Evolutionary conservation across 1,140 invertebrate genomes (phyloP).

Genomic region (Trichogramma pretiosum): DNA sequence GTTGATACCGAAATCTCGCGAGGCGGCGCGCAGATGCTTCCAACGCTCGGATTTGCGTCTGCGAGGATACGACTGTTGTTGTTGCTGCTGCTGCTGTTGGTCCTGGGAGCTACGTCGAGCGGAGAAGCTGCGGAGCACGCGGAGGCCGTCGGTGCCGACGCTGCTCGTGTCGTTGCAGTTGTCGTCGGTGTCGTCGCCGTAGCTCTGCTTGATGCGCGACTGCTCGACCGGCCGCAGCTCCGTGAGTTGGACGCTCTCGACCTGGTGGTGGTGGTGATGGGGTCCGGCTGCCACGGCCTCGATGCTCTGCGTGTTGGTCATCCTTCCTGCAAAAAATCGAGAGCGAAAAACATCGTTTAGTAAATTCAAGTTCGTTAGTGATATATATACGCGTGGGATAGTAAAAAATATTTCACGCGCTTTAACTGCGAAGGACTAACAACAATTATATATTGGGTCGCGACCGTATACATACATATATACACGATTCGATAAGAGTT

Average conservation of each 20-base stretch:
- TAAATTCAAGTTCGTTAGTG: too few species aligned
- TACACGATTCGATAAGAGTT: too few species aligned
- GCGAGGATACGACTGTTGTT: conserved; percentile 2
- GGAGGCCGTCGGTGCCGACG: conserved; percentile 33
- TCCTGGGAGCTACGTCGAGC: conserved; percentile 17
- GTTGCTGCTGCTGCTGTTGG: conserved; percentile 20
- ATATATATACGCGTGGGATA: too few species aligned
- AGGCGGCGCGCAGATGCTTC: neutral
- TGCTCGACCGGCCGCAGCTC: conserved; percentile 39
- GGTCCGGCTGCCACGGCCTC: conserved; percentile 7
- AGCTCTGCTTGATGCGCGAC: conserved; percentile 29
- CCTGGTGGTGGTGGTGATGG: conserved; percentile 20
- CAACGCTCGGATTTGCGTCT: neutral
- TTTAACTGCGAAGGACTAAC: too few species aligned
- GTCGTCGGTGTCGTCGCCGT: conserved; percentile 20
- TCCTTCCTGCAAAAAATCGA: conserved; percentile 18
- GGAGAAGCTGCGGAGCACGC: conserved; percentile 32
- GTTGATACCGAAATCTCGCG: neutral
- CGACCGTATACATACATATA: too few species aligned
- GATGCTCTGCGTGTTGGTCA: conserved; percentile 27
- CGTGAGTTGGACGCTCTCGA: conserved; percentile 37
- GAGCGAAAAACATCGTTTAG: too few species aligned
- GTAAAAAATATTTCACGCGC: too few species aligned
- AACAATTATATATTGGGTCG: too few species aligned
- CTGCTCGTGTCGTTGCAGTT: too few species aligned